Percentiles rank a stretch among this genome's conserved stretches.
These are phyloP conservation scores for Coilia nasus DNA, from an alignment of 2,797 vertebrate genomes.

Conservation along the genomic window DNA sequence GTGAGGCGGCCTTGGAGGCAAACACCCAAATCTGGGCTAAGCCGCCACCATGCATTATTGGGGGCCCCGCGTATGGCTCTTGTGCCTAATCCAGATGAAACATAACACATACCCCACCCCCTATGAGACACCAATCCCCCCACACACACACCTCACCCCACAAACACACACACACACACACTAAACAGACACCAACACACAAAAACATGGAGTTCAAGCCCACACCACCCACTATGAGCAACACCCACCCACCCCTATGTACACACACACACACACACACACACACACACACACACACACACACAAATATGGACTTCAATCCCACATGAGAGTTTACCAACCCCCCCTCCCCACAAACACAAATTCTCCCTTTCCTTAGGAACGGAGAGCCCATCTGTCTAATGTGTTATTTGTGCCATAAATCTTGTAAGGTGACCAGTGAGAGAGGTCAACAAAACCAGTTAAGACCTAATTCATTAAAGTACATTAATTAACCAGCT, in stretches of 20 bases:
- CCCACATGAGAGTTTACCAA: not conserved
- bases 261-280: not conserved
- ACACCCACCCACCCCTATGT: no score
- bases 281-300: no score
- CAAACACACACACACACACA: not conserved
- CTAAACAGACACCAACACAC: not conserved
- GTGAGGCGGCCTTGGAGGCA: conserved; percentile 32
- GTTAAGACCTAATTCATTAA: conserved; percentile 1
- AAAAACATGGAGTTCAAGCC: not conserved
- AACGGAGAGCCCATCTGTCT: not conserved
- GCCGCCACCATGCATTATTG: conserved; percentile 37
- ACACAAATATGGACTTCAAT: not conserved
- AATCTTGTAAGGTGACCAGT: not conserved
- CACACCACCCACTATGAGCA: no score
- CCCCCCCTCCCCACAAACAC: not conserved
- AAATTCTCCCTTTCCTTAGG: not conserved
- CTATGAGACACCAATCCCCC: not conserved
- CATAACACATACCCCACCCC: not conserved
- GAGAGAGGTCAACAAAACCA: not conserved
- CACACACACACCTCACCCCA: not conserved
- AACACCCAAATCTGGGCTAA: conserved; percentile 47
- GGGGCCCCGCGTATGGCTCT: not conserved
- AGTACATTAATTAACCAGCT: not conserved
- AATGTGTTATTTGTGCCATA: not conserved
- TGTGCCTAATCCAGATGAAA: not conserved